A percentile compares a stretch with the other conserved stretches of the same genome.
Evolutionary conservation across 37 sponge, comb jelly and placozoan species (phyloP).

Genomic region (Beroe ovata): DNA sequence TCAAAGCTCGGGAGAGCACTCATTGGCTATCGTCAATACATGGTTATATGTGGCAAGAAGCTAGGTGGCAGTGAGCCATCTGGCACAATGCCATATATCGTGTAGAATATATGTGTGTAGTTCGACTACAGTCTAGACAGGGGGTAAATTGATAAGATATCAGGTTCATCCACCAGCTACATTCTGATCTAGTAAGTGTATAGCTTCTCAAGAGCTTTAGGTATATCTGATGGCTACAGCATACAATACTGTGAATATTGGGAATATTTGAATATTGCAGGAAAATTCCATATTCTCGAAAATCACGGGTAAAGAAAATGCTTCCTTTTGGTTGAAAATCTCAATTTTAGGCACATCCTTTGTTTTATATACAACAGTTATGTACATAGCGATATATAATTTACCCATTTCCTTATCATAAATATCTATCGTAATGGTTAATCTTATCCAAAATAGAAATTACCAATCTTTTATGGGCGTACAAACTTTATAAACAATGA

Average conservation of each 20-base stretch:
- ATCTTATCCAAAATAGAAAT: no score
- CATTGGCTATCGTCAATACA: no score
- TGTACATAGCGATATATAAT: background rate
- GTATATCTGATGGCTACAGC: no score
- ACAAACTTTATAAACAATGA: background rate
- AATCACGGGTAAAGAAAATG: no score
- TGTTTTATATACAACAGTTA: background rate
- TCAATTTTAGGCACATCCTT: conserved; percentile 29
- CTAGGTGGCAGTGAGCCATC: background rate
- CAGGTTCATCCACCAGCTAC: no score
- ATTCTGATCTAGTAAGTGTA: no score
- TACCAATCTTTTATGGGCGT: background rate
- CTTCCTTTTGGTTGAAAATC: conserved; percentile 46
- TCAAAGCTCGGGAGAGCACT: no score
- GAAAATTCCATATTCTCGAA: no score
- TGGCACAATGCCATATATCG: background rate
- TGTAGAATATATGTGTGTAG: background rate
- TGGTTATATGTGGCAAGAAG: background rate
- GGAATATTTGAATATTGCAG: no score
- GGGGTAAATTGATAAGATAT: background rate
- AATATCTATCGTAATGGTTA: background rate
- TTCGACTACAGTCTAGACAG: background rate
- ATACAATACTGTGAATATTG: no score
- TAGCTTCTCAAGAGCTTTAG: no score
- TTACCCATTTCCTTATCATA: no score